These are phyloP conservation scores for Ambastaia sidthimunki DNA, from an alignment of 2,797 vertebrate genomes.

Conservation along the genomic window DNA sequence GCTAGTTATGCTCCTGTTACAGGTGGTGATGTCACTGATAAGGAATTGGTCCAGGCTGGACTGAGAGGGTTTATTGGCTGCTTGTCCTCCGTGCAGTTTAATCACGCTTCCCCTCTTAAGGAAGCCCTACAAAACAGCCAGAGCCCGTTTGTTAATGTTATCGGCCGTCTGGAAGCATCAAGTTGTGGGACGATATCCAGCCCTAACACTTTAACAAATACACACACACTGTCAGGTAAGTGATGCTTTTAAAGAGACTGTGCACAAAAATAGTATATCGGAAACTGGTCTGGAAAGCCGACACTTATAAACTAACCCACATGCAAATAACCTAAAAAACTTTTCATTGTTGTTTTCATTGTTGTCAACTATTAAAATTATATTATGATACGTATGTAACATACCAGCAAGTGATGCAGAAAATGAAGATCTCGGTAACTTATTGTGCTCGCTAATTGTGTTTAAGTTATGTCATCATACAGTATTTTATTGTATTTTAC, in stretches of 20 bases:
- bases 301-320: no score
- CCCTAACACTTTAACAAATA: conserved; percentile 71
- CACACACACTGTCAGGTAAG: conserved; percentile 88
- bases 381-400: no score
- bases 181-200: conserved; percentile 81
- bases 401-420: no score
- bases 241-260: background rate
- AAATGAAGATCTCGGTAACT: no score
- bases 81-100: conserved; percentile 93
- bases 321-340: no score
- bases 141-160: conserved; percentile 81
- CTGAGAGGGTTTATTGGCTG: conserved; percentile 89
- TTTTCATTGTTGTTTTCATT: no score
- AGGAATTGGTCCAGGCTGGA: conserved; percentile 84
- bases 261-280: no score
- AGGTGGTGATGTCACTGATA: conserved; percentile 80
- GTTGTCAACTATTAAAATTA: no score
- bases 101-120: conserved; percentile 89
- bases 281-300: no score
- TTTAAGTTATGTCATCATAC: no score
- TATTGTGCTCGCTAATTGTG: no score
- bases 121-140: conserved; percentile 87
- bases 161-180: conserved; percentile 84
- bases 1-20: background rate
- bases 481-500: no score